These are phyloP conservation scores for Sesamia nonagrioides DNA, from an alignment of 1,140 invertebrate genomes.

Conservation along the genomic window DNA sequence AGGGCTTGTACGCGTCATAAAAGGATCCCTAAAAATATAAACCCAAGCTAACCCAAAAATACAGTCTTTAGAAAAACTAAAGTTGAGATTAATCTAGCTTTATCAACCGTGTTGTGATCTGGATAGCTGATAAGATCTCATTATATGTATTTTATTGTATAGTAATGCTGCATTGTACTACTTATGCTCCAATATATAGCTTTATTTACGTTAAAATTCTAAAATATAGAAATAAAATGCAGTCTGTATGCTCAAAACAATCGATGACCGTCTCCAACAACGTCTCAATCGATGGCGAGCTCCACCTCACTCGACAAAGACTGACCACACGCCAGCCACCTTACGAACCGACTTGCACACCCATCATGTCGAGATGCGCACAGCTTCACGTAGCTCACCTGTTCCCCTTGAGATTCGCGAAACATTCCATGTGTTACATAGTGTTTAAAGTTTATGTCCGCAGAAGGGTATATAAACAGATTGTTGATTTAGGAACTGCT, in stretches of 20 bases:
- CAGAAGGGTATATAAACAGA: not conserved
- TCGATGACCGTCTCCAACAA: slow-evolving; percentile 28
- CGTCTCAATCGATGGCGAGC: slow-evolving; percentile 25
- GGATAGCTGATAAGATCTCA: slow-evolving; percentile 32
- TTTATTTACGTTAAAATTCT: too few relatives aligned
- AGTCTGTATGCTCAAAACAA: slow-evolving; percentile 1
- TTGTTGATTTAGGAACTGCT: too few relatives aligned
- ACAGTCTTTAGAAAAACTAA: not conserved
- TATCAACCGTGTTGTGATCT: slow-evolving; percentile 26
- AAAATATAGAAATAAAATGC: not conserved
- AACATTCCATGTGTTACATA: slow-evolving; percentile 58
- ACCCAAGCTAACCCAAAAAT: too few relatives aligned
- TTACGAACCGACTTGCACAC: not conserved
- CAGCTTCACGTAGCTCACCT: slow-evolving; percentile 28
- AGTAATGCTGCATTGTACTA: not conserved
- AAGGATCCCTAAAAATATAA: too few relatives aligned
- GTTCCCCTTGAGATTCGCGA: slow-evolving; percentile 49
- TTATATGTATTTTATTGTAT: slow-evolving; percentile 9
- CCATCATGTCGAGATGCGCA: slow-evolving; percentile 39
- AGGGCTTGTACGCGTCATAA: not conserved
- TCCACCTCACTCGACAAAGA: slow-evolving; percentile 43
- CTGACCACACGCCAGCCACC: slow-evolving; percentile 43
- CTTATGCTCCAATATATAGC: too few relatives aligned
- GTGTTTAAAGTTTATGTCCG: slow-evolving; percentile 27
- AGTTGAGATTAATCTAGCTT: slow-evolving; percentile 12